Evolutionary conservation across 2,113 vertebrate genomes (phyloP).

Genomic region (Cinclus cinclus): DNA sequence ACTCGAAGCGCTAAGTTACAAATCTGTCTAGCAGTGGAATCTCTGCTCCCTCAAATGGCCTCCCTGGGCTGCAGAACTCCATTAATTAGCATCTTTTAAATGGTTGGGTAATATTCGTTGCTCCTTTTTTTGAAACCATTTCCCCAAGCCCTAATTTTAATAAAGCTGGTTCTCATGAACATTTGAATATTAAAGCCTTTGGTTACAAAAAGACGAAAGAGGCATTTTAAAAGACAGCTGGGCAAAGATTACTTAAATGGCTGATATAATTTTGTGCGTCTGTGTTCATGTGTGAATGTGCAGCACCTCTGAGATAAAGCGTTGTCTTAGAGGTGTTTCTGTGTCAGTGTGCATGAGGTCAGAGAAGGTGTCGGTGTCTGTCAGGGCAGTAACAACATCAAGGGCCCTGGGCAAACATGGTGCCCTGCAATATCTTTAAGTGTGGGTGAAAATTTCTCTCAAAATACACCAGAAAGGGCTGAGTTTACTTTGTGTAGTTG

Average conservation of each 20-base stretch:
- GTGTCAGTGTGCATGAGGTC: not conserved
- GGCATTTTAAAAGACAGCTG: conserved; percentile 69
- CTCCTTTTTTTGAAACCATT: conserved; percentile 68
- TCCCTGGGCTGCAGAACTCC: conserved; percentile 75
- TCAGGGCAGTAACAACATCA: not conserved
- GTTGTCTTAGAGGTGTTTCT: conserved; percentile 48
- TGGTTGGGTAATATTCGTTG: conserved; percentile 75
- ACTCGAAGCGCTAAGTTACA: not conserved
- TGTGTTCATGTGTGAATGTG: conserved; percentile 2
- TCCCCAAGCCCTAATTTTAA: conserved; percentile 81
- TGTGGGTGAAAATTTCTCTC: conserved; percentile 16
- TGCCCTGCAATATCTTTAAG: not conserved
- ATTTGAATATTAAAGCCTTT: conserved; percentile 78
- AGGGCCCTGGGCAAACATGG: not conserved
- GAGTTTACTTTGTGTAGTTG: not conserved
- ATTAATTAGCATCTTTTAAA: conserved; percentile 84
- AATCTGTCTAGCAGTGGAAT: conserved; percentile 61
- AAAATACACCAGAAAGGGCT: conserved; percentile 22
- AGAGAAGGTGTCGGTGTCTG: not conserved
- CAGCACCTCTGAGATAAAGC: conserved; percentile 52
- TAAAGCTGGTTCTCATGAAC: conserved; percentile 75
- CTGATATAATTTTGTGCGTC: conserved; percentile 17
- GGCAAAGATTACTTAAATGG: conserved; percentile 54
- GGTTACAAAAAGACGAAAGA: conserved; percentile 70
- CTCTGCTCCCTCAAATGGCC: conserved; percentile 61